A percentile compares a stretch with the other conserved stretches of the same genome.
Evolutionary conservation across 2,797 vertebrate species (phyloP).

Genomic region (Vipera latastei): DNA sequence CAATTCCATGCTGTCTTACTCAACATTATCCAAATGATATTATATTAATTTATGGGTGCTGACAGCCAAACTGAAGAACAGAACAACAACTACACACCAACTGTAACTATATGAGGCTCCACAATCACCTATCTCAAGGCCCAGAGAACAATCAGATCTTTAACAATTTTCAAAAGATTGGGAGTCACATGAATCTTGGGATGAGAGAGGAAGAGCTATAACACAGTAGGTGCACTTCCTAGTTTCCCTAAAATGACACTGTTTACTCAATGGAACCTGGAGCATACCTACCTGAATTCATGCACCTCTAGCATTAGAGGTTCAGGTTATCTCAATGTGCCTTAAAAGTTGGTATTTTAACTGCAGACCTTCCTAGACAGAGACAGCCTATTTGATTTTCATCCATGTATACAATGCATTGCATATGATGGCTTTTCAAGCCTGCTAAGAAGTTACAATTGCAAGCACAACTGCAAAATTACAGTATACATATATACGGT

Average conservation of each 20-base stretch:
- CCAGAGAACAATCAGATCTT: not conserved
- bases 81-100: not conserved
- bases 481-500: too few relatives aligned
- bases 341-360: not conserved
- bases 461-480: not conserved
- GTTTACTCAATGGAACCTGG: not conserved
- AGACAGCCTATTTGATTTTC: not conserved
- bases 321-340: not conserved
- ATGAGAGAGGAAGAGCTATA: not conserved
- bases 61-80: not conserved
- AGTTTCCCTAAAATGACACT: not conserved
- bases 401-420: not conserved
- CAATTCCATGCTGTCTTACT: not conserved
- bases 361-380: not conserved
- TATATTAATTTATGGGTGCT: not conserved
- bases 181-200: not conserved
- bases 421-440: not conserved
- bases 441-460: not conserved
- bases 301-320: not conserved
- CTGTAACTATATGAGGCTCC: not conserved
- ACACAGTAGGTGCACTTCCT: not conserved
- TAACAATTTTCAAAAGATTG: not conserved
- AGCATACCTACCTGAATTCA: not conserved
- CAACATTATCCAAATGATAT: not conserved
- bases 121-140: not conserved